phyloP scores from a whole-genome alignment of 92 coral and sea anemone species.

The Parazoanthus darwini region DNA sequence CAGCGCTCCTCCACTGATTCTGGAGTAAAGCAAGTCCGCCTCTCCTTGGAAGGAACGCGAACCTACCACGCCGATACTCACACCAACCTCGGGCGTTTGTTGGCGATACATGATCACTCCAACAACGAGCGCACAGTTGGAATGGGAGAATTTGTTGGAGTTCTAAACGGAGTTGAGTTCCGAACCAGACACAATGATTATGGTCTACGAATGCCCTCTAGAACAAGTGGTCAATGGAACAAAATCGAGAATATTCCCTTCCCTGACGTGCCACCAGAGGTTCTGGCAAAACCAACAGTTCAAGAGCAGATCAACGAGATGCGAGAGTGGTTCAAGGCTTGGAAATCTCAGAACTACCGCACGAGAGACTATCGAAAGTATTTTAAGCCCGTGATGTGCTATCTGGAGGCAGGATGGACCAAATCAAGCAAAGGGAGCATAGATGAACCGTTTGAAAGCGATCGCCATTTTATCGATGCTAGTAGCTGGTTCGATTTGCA shows the following conservation, averaged over 20 bases:
- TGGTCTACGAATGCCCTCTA: constrained; percentile 37
- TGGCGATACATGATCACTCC: constrained; percentile 49
- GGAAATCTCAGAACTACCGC: constrained; percentile 71
- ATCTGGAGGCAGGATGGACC: constrained; percentile 90
- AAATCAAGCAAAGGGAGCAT: constrained; percentile 58
- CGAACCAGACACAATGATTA: constrained; percentile 56
- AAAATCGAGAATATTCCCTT: constrained; percentile 38
- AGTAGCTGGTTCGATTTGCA: constrained; percentile 87
- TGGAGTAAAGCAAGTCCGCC: constrained; percentile 49
- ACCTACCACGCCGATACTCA: constrained; percentile 42
- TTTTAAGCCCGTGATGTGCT: constrained; percentile 85
- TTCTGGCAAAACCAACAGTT: constrained; percentile 46
- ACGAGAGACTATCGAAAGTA: constrained; percentile 86
- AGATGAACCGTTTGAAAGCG: constrained; percentile 94
- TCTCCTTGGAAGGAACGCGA: constrained; percentile 41
- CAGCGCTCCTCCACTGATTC: constrained; percentile 35
- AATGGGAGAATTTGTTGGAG: constrained; percentile 46
- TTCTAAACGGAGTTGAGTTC: constrained; percentile 54
- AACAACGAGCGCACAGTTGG: constrained; percentile 54
- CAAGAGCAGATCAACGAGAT: constrained; percentile 72
- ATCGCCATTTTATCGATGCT: constrained; percentile 92
- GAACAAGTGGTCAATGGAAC: constrained; percentile 30
- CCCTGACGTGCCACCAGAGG: constrained; percentile 48
- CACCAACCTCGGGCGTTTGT: constrained; percentile 22
- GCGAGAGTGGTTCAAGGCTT: constrained; percentile 94